A percentile compares a stretch with the other conserved stretches of the same genome.
Conservation (phyloP, 2,797 vertebrate genomes). For the Chiroxiphia lanceolata region DNA sequence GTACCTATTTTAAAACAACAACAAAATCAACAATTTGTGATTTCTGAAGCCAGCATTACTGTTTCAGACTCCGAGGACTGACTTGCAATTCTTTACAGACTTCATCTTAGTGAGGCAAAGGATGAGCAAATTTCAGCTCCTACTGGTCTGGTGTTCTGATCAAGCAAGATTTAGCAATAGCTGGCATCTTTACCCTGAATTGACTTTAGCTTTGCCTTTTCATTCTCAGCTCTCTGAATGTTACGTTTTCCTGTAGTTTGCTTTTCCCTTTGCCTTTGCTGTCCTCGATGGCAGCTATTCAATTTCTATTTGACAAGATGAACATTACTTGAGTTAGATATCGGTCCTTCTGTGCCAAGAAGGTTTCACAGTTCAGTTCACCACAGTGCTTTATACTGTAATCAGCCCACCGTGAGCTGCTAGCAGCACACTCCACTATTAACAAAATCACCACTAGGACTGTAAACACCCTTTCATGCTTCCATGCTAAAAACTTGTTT, state of each 20-base stretch:
- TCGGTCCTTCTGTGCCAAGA: background rate
- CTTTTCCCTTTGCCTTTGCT: background rate
- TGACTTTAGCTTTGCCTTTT: background rate
- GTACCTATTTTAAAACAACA: background rate
- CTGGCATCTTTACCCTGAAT: background rate
- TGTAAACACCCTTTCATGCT: background rate
- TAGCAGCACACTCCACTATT: background rate
- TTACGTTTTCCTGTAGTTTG: background rate
- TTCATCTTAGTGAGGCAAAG: background rate
- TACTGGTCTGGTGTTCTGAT: background rate
- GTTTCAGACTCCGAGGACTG: background rate
- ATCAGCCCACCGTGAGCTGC: background rate
- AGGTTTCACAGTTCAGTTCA: background rate
- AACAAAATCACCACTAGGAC: background rate
- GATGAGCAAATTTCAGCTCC: background rate
- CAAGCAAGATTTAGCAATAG: background rate
- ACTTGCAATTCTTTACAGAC: background rate
- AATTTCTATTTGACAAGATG: background rate
- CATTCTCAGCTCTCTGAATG: background rate
- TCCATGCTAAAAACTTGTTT: background rate
- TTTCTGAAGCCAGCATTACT: background rate
- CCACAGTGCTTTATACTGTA: background rate
- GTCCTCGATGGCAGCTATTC: background rate
- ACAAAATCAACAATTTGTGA: background rate
- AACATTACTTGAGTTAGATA: background rate